Evolutionary conservation across 2,888 invertebrate genomes (phyloP).

Genomic region (Amorpha juglandis): DNA sequence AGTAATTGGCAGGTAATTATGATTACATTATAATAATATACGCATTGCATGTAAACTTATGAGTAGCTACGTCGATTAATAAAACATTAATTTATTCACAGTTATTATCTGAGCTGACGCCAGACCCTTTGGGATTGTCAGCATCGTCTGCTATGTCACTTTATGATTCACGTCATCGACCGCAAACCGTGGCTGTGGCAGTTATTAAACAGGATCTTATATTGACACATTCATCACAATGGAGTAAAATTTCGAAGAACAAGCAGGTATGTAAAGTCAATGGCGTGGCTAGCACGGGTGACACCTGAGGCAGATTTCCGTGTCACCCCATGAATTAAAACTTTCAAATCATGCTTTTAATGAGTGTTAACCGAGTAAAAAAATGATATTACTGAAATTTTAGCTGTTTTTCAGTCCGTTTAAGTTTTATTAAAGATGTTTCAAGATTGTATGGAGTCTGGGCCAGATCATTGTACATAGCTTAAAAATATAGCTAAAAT

Average conservation of each 20-base stretch:
- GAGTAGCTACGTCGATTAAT: constrained; percentile 39
- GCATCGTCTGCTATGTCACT: constrained; percentile 87
- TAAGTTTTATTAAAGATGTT: too few relatives aligned
- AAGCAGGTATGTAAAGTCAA: constrained; percentile 63
- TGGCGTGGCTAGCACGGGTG: not conserved
- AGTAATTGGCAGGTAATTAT: constrained; percentile 94
- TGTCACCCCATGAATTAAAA: too few relatives aligned
- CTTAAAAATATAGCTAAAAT: too few relatives aligned
- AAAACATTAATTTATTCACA: constrained; percentile 71
- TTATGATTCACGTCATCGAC: constrained; percentile 92
- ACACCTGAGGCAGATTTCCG: too few relatives aligned
- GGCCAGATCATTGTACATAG: too few relatives aligned
- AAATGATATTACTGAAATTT: too few relatives aligned
- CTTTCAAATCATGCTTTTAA: too few relatives aligned
- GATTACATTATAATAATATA: constrained; percentile 26
- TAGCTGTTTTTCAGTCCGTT: too few relatives aligned
- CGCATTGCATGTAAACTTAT: constrained; percentile 16
- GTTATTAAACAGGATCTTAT: constrained; percentile 85
- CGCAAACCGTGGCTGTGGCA: constrained; percentile 84
- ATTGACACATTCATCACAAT: constrained; percentile 87
- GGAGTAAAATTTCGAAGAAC: constrained; percentile 76
- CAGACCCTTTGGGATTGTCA: constrained; percentile 87
- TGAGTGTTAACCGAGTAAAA: too few relatives aligned
- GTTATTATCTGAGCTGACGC: constrained; percentile 87
- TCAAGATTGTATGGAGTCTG: too few relatives aligned